These are phyloP conservation scores for Colletes collaris DNA, from an alignment of 2,888 invertebrate genomes.

Conservation along the genomic window DNA sequence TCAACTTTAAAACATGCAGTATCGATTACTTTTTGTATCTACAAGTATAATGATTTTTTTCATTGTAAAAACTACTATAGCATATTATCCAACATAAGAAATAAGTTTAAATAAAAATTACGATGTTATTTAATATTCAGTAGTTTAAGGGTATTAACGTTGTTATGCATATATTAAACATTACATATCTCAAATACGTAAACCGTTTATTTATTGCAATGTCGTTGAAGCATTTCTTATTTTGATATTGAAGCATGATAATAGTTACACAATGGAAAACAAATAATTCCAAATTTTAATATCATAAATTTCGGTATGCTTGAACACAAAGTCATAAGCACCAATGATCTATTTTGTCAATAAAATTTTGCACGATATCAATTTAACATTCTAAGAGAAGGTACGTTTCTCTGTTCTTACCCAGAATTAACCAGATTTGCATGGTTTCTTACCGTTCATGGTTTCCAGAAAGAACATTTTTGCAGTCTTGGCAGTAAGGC, in stretches of 20 bases:
- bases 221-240: background rate
- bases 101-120: background rate
- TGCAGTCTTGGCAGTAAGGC: constrained; percentile 79
- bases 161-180: background rate
- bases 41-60: background rate
- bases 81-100: background rate
- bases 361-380: constrained; percentile 6
- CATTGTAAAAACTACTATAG: background rate
- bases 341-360: constrained; percentile 8
- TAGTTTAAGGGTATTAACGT: background rate
- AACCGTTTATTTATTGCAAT: background rate
- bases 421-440: constrained; percentile 24
- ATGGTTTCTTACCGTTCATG: constrained; percentile 74
- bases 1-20: constrained; percentile 26
- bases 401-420: constrained; percentile 35
- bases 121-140: background rate
- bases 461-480: constrained; percentile 71
- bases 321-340: background rate
- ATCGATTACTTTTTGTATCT: constrained; percentile 8
- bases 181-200: background rate
- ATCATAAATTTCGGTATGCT: background rate
- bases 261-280: background rate
- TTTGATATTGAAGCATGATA: background rate
- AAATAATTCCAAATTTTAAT: background rate
- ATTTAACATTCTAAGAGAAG: constrained; percentile 22